Evolutionary conservation across 2,113 vertebrate species (phyloP).

Genomic region (Campylomormyrus tamandua): DNA sequence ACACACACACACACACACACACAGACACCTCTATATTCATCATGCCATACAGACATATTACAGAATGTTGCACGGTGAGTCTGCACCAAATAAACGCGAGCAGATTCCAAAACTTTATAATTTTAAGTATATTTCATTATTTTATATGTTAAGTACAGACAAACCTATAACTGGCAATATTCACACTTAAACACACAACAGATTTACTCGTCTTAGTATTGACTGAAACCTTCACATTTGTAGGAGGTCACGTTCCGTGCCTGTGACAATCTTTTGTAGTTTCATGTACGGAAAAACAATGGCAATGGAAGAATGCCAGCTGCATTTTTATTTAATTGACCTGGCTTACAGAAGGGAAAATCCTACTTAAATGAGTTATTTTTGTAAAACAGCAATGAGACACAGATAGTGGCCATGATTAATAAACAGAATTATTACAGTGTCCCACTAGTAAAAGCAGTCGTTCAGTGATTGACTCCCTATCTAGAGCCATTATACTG

Average conservation of each 20-base stretch:
- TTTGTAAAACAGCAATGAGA: neutral
- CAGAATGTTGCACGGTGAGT: neutral
- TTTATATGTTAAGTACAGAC: neutral
- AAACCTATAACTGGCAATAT: neutral
- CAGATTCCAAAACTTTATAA: neutral
- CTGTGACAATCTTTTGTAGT: neutral
- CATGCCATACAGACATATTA: neutral
- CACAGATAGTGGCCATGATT: constrained; percentile 2
- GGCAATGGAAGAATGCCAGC: neutral
- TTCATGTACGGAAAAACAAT: neutral
- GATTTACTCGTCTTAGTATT: neutral
- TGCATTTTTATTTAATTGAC: neutral
- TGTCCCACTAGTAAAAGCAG: neutral
- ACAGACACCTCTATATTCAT: neutral
- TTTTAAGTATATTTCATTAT: neutral
- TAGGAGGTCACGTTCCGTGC: neutral
- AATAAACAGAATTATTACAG: neutral
- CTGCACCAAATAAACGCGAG: neutral
- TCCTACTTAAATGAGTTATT: neutral
- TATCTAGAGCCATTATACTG: constrained; percentile 1
- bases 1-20: neutral
- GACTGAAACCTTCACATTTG: neutral
- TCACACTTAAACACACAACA: neutral
- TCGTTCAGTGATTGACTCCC: neutral
- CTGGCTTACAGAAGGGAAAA: neutral